Evolutionary conservation across 1,140 invertebrate genomes (phyloP).

Genomic region (Parapsyche elsis): DNA sequence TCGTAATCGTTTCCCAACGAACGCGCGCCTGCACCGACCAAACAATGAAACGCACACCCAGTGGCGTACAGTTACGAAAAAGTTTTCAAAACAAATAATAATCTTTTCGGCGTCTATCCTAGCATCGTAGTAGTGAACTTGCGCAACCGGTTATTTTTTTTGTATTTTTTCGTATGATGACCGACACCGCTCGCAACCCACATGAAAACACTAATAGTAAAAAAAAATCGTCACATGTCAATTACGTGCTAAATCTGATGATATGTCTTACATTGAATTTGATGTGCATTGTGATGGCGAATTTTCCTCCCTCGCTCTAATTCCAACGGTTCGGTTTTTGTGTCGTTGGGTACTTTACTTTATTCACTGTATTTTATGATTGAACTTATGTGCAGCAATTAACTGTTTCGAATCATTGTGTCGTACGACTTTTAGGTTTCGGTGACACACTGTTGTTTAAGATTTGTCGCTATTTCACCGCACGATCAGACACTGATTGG

Average conservation of each 20-base stretch:
- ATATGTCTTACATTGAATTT: conserved; percentile 13
- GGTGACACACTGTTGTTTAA: too few species aligned
- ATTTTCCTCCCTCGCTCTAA: neutral
- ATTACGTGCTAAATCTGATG: neutral
- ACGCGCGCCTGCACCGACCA: conserved; percentile 14
- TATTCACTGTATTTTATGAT: too few species aligned
- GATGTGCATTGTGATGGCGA: neutral
- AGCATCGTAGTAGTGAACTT: neutral
- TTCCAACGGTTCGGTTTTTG: too few species aligned
- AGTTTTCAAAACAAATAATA: conserved; percentile 33
- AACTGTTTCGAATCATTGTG: too few species aligned
- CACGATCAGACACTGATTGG: neutral
- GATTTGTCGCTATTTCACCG: too few species aligned
- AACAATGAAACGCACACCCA: conserved; percentile 21
- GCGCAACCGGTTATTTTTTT: conserved; percentile 14
- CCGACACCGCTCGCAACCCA: neutral
- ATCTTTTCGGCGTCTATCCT: neutral
- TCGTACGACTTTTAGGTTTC: too few species aligned
- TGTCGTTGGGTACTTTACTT: too few species aligned
- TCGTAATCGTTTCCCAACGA: conserved; percentile 28
- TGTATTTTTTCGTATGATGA: conserved; percentile 1
- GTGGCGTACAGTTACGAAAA: conserved; percentile 14
- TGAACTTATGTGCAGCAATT: too few species aligned
- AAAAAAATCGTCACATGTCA: neutral
- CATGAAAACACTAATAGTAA: conserved; percentile 7